Evolutionary conservation across 2,113 vertebrate genomes (phyloP), one percentile per base, ranked within the genome.

Genomic region (Cryptomyrus ogoouensis): DNA sequence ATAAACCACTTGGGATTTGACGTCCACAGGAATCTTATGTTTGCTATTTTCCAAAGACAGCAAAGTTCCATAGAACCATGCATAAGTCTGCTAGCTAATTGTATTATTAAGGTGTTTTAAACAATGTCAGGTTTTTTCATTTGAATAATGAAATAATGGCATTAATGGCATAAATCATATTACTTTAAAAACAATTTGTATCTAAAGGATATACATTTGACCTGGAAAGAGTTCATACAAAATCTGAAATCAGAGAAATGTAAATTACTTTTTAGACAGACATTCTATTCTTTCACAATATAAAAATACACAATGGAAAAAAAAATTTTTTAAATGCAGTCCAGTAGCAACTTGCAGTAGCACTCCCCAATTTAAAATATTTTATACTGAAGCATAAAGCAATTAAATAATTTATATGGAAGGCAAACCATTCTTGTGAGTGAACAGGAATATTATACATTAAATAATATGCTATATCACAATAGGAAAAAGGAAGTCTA

Each of bases 1-100:
- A 84, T 62, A 88, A 88, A 90, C 87, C 85, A 88, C 89, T 74
- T 66, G 62, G 21, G 85, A 56, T 12, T 49, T n/a, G 62, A 47
- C 13, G 46, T 90, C 56, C 3, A 44, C 27, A 87, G 44, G 31
- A 74, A 39, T 88, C 27, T 46, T 84, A 39, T 17, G 17, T 58
- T 84, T 56, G 47, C 50, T 56, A 44, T 49, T 44, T 89, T 42
- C 35, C 56, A 24, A 27, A 50, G n/a, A 47, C 46, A 39, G 46
- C 53, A n/a, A 52, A 52, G 27, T 89, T 52, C 70, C 12, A 56
- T 17, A 2, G 24, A 74, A 17, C 13, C n/a, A 74, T 31, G 62
- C 31, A 19, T n/a, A 42, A 19, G 9, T 2, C 46, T 31, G 35
- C 87, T 44, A n/a, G 13, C 3, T 27, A 58, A n/a, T 44, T 66